phyloP scores from a whole-genome alignment of 2,888 invertebrate genomes.

The Danaus chrysippus region DNA sequence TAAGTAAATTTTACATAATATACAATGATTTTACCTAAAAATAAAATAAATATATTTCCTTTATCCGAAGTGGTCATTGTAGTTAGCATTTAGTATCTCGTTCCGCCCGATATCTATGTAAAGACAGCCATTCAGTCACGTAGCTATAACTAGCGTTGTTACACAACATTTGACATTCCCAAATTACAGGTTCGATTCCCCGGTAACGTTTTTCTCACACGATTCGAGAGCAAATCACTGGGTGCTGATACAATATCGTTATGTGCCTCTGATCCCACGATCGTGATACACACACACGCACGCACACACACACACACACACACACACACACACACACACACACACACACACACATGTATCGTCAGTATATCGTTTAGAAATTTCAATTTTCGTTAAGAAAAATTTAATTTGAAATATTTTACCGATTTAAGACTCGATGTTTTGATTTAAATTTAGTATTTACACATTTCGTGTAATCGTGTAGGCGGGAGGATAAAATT shows the following conservation, averaged over 20 bases:
- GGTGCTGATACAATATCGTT: slow-evolving; percentile 70
- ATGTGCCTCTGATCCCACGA: slow-evolving; percentile 46
- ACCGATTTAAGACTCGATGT: too few relatives aligned
- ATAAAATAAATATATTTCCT: too few relatives aligned
- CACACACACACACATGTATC: too few relatives aligned
- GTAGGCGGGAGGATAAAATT: too few relatives aligned
- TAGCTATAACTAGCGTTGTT: slow-evolving; percentile 39
- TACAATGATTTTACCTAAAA: too few relatives aligned
- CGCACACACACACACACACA: too few relatives aligned
- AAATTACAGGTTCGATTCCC: slow-evolving; percentile 66
- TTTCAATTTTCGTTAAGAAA: too few relatives aligned
- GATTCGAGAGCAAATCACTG: slow-evolving; percentile 73
- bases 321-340: not conserved
- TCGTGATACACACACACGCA: slow-evolving; percentile 9
- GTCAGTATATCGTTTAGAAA: too few relatives aligned
- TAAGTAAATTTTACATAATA: not conserved
- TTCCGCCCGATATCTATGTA: not conserved
- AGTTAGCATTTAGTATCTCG: not conserved
- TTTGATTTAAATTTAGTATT: too few relatives aligned
- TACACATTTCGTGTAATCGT: too few relatives aligned
- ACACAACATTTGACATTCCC: slow-evolving; percentile 73
- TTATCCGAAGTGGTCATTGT: too few relatives aligned
- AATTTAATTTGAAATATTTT: too few relatives aligned
- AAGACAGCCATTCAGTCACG: slow-evolving; percentile 26
- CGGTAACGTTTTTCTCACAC: slow-evolving; percentile 74